These are phyloP conservation scores for Ophioderma brevispina DNA, from an alignment of 35 echinoderm and acorn worm species.

Conservation along the genomic window DNA sequence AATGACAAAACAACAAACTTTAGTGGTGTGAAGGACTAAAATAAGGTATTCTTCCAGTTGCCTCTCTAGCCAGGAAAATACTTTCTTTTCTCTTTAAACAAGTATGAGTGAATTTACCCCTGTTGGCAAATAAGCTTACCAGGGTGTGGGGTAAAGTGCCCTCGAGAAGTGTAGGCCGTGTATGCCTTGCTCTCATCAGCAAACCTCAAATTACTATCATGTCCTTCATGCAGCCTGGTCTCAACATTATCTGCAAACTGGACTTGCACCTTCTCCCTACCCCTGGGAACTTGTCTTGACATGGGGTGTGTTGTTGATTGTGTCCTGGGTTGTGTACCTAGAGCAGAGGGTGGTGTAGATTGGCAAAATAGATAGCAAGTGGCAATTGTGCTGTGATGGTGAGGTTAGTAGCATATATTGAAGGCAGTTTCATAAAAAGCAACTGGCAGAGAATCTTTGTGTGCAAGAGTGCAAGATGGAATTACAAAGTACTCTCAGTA, in stretches of 20 bases:
- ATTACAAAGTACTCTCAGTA: too few species aligned
- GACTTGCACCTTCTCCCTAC: conserved; percentile 53
- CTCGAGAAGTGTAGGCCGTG: conserved; percentile 71
- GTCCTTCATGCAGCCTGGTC: neutral
- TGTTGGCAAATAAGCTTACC: too few species aligned
- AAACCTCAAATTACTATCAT: conserved; percentile 50
- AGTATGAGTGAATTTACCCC: too few species aligned
- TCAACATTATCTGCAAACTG: conserved; percentile 57
- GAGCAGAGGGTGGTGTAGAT: neutral
- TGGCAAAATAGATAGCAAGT: neutral
- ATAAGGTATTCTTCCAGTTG: too few species aligned
- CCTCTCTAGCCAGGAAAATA: too few species aligned
- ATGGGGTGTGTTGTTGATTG: neutral
- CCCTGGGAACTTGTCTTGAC: neutral
- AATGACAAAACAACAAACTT: too few species aligned
- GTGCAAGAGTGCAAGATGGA: too few species aligned
- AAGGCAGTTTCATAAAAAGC: too few species aligned
- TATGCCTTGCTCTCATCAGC: conserved; percentile 84
- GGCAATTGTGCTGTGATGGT: neutral
- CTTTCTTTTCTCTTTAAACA: too few species aligned
- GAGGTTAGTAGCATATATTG: too few species aligned
- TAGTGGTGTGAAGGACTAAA: too few species aligned
- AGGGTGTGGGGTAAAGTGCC: conserved; percentile 87
- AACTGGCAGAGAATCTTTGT: too few species aligned
- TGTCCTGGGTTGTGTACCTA: neutral